Evolutionary conservation across 1,140 invertebrate genomes (phyloP).

Genomic region (Hyphantria cunea): DNA sequence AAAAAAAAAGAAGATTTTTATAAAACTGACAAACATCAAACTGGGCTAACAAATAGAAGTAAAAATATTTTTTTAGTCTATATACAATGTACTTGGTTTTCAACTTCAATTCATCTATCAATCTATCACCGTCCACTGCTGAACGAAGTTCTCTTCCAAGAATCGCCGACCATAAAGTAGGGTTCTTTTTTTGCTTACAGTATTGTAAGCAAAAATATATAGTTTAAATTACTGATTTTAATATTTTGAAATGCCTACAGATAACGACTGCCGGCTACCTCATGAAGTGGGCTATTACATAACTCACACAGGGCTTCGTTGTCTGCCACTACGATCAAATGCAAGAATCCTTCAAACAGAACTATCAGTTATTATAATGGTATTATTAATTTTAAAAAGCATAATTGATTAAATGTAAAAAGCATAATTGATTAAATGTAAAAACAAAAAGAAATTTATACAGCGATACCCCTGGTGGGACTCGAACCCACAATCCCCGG

Average conservation of each 20-base stretch:
- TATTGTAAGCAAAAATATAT: too few relatives aligned
- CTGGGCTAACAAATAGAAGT: too few relatives aligned
- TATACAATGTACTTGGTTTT: too few relatives aligned
- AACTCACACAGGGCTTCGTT: slow-evolving; percentile 54
- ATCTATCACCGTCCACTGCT: too few relatives aligned
- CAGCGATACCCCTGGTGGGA: slow-evolving; percentile 52
- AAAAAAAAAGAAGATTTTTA: too few relatives aligned
- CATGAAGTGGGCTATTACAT: slow-evolving; percentile 65
- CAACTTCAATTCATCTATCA: too few relatives aligned
- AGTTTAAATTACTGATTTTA: too few relatives aligned
- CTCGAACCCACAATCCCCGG: slow-evolving; percentile 69
- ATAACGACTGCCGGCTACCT: slow-evolving; percentile 58
- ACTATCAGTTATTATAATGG: background rate
- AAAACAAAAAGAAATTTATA: background rate
- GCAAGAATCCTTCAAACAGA: slow-evolving; percentile 4
- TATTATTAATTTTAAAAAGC: slow-evolving; percentile 4
- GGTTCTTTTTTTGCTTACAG: too few relatives aligned
- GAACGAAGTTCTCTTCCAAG: too few relatives aligned
- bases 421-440: background rate
- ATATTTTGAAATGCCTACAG: slow-evolving; percentile 32
- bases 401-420: background rate
- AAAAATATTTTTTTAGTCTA: background rate
- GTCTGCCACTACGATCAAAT: slow-evolving; percentile 53
- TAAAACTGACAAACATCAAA: background rate
- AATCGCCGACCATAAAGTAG: too few relatives aligned